Percentiles rank a stretch among this genome's conserved stretches.
Evolutionary conservation across 2,797 vertebrate species (phyloP).

Genomic region (Thamnophis elegans): DNA sequence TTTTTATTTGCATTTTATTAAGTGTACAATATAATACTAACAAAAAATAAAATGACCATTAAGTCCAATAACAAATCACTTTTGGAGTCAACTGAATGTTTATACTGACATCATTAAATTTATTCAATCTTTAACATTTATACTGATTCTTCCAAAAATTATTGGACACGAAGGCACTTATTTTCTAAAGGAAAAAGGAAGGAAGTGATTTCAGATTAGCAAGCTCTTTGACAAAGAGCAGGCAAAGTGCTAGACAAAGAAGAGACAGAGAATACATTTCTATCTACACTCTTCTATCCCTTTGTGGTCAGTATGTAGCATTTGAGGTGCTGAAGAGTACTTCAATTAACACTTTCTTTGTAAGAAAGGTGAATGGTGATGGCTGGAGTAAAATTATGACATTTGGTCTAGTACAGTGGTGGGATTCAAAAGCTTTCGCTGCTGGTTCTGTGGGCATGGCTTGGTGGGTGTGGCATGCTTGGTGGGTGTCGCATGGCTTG

Average conservation of each 20-base stretch:
- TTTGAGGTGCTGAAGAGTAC: background rate
- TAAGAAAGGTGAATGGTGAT: background rate
- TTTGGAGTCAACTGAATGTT: background rate
- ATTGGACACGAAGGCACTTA: background rate
- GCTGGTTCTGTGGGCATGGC: no score
- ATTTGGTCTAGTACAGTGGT: background rate
- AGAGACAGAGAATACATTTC: background rate
- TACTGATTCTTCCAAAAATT: background rate
- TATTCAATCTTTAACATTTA: background rate
- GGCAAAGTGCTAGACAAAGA: background rate
- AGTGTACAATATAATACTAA: background rate
- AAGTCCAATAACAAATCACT: background rate
- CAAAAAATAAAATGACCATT: background rate
- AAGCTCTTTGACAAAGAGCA: background rate
- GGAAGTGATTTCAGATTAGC: background rate
- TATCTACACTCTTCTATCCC: background rate
- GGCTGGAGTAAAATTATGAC: background rate
- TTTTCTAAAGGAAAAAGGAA: background rate
- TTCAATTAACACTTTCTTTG: background rate
- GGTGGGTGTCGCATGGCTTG: no score
- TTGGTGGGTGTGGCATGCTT: no score
- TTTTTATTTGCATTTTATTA: constrained; percentile 3
- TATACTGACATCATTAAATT: background rate
- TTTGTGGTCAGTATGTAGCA: background rate
- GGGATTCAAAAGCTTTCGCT: no score